phyloP scores from a whole-genome alignment of 2,888 invertebrate genomes.

The Tupiocoris notatus region DNA sequence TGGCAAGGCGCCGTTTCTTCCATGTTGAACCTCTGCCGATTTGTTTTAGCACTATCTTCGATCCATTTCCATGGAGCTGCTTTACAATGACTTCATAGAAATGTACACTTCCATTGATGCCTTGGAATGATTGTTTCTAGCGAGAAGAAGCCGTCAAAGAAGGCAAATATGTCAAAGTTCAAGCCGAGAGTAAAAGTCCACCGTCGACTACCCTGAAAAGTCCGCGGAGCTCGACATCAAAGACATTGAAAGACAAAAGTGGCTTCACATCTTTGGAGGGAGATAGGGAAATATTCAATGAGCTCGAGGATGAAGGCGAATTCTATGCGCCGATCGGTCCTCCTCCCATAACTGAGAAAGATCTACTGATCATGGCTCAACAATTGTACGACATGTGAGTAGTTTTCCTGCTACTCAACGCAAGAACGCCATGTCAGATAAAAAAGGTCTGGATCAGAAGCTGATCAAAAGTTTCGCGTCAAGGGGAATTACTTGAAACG shows the following conservation, averaged over 20 bases:
- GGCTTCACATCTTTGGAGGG: neutral
- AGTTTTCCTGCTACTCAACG: neutral
- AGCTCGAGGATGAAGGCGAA: conserved; percentile 23
- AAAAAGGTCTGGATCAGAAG: neutral
- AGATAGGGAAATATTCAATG: neutral
- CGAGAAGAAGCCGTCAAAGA: neutral
- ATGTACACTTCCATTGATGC: no score
- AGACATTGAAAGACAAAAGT: neutral
- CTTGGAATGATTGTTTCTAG: neutral
- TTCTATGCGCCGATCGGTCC: conserved; percentile 20
- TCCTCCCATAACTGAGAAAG: conserved; percentile 30
- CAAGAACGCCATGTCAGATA: neutral
- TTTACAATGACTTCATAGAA: no score
- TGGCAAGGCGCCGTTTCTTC: no score
- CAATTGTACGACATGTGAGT: conserved; percentile 30
- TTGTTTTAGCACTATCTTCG: no score
- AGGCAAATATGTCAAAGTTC: neutral
- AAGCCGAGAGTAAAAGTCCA: neutral
- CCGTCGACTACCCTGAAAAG: no score
- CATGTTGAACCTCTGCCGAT: no score
- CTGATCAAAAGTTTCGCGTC: neutral
- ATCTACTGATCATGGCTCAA: conserved; percentile 22
- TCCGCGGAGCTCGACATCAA: neutral
- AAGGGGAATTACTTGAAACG: neutral
- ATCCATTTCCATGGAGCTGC: no score